phyloP scores from a whole-genome alignment of 2,113 vertebrate genomes.

The Toxotes jaculatrix region DNA sequence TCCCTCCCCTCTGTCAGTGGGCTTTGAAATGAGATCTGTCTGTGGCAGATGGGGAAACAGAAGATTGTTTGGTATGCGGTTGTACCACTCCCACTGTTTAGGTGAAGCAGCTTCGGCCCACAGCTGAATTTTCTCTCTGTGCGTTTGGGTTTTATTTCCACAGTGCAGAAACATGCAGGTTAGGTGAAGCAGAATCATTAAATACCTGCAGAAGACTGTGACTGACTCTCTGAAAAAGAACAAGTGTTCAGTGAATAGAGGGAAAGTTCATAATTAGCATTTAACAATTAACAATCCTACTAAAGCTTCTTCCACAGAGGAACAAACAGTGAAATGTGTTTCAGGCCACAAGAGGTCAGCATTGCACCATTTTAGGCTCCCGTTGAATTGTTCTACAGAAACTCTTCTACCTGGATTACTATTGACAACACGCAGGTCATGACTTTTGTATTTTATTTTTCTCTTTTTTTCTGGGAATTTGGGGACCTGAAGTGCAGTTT shows the following conservation, averaged over 20 bases:
- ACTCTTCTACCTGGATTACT: neutral
- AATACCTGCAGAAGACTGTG: neutral
- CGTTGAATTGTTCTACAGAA: neutral
- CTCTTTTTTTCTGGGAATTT: neutral
- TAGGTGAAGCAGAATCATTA: neutral
- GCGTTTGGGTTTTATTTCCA: conserved; percentile 1
- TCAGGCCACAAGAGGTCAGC: conserved; percentile 53
- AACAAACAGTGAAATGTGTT: neutral
- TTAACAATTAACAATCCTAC: neutral
- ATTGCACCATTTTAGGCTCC: neutral
- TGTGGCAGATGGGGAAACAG: conserved; percentile 36
- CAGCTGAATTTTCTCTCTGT: neutral
- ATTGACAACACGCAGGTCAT: neutral
- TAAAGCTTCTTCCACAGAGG: neutral
- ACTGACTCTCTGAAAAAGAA: neutral
- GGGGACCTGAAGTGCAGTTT: no score
- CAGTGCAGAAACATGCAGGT: neutral
- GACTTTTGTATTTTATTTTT: no score
- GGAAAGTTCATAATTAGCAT: neutral
- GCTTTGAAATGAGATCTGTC: conserved; percentile 51
- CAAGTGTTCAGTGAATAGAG: neutral
- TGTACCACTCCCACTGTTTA: conserved; percentile 35
- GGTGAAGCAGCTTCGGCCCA: neutral
- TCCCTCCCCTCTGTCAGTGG: conserved; percentile 29
- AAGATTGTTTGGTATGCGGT: conserved; percentile 19